Evolutionary conservation across 2,113 vertebrate genomes (phyloP).

Genomic region (Osmerus mordax): DNA sequence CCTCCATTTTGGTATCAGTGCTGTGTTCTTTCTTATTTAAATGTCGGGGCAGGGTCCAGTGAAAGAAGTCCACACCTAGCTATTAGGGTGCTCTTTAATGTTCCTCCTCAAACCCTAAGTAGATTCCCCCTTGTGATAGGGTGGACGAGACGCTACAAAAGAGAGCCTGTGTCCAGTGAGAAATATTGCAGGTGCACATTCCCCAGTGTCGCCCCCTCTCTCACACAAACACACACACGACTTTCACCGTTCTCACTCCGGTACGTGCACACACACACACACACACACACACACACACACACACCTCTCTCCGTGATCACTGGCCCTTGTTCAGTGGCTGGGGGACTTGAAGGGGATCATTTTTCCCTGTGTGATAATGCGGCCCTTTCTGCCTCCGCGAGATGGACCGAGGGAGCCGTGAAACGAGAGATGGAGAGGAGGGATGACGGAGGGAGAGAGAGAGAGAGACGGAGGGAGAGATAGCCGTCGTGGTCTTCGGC

Average conservation of each 20-base stretch:
- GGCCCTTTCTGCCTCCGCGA: conserved; percentile 48
- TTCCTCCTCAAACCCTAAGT: conserved; percentile 12
- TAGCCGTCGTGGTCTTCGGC: too few relatives aligned
- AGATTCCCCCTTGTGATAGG: conserved; percentile 29
- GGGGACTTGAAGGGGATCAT: conserved; percentile 43
- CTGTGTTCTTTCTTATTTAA: not conserved
- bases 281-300: conserved; percentile 1
- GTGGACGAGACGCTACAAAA: conserved; percentile 55
- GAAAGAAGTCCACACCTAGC: not conserved
- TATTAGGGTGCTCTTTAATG: not conserved
- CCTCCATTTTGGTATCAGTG: not conserved
- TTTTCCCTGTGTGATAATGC: conserved; percentile 62
- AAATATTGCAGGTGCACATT: conserved; percentile 71
- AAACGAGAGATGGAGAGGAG: conserved; percentile 32
- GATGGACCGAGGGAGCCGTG: conserved; percentile 51
- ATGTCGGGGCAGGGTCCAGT: not conserved
- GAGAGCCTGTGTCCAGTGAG: conserved; percentile 66
- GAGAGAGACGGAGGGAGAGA: not conserved
- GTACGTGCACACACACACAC: not conserved
- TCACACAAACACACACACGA: conserved; percentile 11
- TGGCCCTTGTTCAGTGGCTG: conserved; percentile 48
- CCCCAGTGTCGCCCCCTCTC: conserved; percentile 35
- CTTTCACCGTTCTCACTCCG: not conserved
- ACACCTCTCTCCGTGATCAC: conserved; percentile 32
- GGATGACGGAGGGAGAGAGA: not conserved